Base-by-base conservation (phyloP, 2,797 vertebrate species). In the Tragelaphus oryx region DNA sequence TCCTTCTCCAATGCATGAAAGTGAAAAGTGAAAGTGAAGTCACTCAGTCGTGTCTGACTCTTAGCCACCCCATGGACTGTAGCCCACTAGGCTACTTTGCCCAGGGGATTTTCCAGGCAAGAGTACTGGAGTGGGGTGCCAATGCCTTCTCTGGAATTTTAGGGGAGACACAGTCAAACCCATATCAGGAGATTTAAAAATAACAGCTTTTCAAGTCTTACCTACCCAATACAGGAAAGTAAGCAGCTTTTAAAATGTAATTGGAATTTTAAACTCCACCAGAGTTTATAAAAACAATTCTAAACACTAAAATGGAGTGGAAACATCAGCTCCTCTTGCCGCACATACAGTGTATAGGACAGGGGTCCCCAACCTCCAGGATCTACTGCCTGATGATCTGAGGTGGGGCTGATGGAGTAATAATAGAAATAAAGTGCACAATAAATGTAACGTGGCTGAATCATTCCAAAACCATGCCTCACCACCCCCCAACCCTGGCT, bases 141-240 rank as follows among this genome's bases (percentile, higher is more conserved):
- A 46, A 10, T 10, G 46, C 46, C 46, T 11, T 46, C 46, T 46
- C 46, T 46, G 46, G 52, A 89, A 94, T 57, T 44, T 24, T 13
- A 14, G 10, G 17, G 14, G 11, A 20, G 10, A 22, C 18, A 80
- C 2, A 54, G 20, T 44, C 80, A 83, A 93, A 87, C 12, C 17
- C 22, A 0, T 22, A 84, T 55, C 3, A 52, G 37, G 33, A 13
- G 18, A 26, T 30, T 84, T 82, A 75, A 90, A 94, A 52, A 30
- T 7, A 81, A 54, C 28, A 75, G 18, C 52, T 65, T 81, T 83
- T 74, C 78, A 95, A 90, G 37, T 76, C 62, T 96, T 52, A 46
- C 16, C 52, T n/a, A 13, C 62, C 28, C 71, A n/a, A 89, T 44
- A 82, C 1, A 75, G 26, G 44, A 94, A 96, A 85, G 92, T 10